Evolutionary conservation across 2,888 invertebrate species (phyloP).

Genomic region (Lumbricus terrestris): DNA sequence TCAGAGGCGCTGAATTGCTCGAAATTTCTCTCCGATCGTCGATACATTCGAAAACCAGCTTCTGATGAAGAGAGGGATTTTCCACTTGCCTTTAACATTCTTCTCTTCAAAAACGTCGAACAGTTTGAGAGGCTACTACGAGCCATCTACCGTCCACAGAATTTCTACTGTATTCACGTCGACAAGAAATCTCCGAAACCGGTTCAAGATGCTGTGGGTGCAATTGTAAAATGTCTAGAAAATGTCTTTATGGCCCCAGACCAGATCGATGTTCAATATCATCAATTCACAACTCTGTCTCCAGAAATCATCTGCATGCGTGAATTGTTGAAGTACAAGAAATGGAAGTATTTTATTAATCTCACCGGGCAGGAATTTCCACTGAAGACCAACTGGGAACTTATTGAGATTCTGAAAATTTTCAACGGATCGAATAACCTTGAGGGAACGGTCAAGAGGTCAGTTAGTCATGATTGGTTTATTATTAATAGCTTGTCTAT

Average conservation of each 20-base stretch:
- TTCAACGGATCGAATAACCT: constrained; percentile 49
- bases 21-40: background rate
- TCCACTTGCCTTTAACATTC: constrained; percentile 34
- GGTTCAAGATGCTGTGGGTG: constrained; percentile 32
- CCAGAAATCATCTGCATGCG: constrained; percentile 30
- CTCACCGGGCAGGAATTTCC: constrained; percentile 50
- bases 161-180: constrained; percentile 38
- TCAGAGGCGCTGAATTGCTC: background rate
- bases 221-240: constrained; percentile 23
- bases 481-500: too few species aligned
- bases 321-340: constrained; percentile 28
- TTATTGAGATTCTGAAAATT: constrained; percentile 49
- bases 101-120: constrained; percentile 34
- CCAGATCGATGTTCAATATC: constrained; percentile 23
- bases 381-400: constrained; percentile 51
- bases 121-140: constrained; percentile 35
- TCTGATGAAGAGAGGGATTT: constrained; percentile 32
- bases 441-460: constrained; percentile 30
- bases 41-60: constrained; percentile 24
- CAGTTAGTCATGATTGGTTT: background rate
- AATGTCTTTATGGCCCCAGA: constrained; percentile 26
- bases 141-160: constrained; percentile 38
- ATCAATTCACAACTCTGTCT: constrained; percentile 20
- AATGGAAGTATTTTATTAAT: constrained; percentile 29
- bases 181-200: constrained; percentile 29